These are phyloP conservation scores for Aelia acuminata DNA, from an alignment of 2,888 invertebrate genomes.

Conservation along the genomic window DNA sequence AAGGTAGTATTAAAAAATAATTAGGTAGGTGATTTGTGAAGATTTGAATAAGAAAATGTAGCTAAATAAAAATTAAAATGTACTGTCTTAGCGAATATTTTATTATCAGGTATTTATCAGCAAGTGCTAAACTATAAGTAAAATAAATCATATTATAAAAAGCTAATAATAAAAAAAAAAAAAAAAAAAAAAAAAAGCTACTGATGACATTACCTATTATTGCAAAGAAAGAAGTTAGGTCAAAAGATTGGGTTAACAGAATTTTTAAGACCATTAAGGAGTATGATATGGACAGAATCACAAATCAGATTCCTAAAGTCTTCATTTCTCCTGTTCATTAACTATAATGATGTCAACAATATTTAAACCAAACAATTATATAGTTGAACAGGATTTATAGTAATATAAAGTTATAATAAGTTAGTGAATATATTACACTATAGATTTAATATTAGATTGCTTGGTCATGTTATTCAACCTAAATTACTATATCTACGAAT, in stretches of 20 bases:
- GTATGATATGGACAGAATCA: neutral
- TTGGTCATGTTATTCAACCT: no score
- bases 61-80: neutral
- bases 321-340: neutral
- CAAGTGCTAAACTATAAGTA: neutral
- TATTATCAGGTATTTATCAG: neutral
- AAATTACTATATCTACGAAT: no score
- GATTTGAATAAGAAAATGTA: neutral
- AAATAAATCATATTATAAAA: no score
- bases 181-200: no score
- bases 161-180: neutral
- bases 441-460: no score
- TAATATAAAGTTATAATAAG: no score
- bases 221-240: neutral
- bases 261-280: neutral
- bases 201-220: no score
- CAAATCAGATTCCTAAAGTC: neutral
- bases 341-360: no score
- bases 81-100: neutral
- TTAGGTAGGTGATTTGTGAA: neutral
- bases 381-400: no score
- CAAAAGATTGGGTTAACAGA: neutral
- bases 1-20: no score
- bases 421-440: no score
- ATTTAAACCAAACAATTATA: no score